A percentile compares a stretch with the other conserved stretches of the same genome.
These are phyloP conservation scores for Xestia rhomboidea DNA, from an alignment of 2,888 invertebrate genomes.

Conservation along the genomic window DNA sequence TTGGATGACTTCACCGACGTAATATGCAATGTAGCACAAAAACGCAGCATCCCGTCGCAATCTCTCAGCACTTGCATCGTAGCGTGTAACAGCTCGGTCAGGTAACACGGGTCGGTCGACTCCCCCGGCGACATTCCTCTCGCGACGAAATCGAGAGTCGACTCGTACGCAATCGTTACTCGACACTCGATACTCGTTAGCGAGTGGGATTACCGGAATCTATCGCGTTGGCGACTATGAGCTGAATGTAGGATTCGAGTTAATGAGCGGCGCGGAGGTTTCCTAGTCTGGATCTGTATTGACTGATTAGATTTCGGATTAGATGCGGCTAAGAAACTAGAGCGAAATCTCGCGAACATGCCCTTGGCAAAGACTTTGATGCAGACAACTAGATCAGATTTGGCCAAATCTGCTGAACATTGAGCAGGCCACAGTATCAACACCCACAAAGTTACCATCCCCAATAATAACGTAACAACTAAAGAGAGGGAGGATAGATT, in stretches of 20 bases:
- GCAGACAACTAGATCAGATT: background rate
- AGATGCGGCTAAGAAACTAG: background rate
- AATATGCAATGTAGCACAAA: conserved; percentile 57
- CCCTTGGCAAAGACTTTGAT: background rate
- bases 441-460: background rate
- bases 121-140: conserved; percentile 79
- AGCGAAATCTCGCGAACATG: background rate
- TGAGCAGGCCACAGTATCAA: too few relatives aligned
- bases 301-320: conserved; percentile 26
- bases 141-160: conserved; percentile 83
- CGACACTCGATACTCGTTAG: conserved; percentile 66
- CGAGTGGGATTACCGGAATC: conserved; percentile 75
- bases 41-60: conserved; percentile 59
- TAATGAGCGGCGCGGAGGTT: conserved; percentile 50
- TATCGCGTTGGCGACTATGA: conserved; percentile 63
- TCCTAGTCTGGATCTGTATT: conserved; percentile 48
- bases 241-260: conserved; percentile 59
- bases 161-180: conserved; percentile 74
- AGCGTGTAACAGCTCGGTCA: conserved; percentile 67
- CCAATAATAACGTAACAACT: conserved; percentile 4
- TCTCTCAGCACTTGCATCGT: conserved; percentile 66
- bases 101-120: conserved; percentile 70
- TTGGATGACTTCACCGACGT: conserved; percentile 26
- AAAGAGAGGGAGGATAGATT: conserved; percentile 15
- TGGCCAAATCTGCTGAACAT: background rate